A percentile compares a stretch with the other conserved stretches of the same genome.
Conservation (phyloP, 2,797 vertebrate genomes). For the Parotocinclus haroldoi region DNA sequence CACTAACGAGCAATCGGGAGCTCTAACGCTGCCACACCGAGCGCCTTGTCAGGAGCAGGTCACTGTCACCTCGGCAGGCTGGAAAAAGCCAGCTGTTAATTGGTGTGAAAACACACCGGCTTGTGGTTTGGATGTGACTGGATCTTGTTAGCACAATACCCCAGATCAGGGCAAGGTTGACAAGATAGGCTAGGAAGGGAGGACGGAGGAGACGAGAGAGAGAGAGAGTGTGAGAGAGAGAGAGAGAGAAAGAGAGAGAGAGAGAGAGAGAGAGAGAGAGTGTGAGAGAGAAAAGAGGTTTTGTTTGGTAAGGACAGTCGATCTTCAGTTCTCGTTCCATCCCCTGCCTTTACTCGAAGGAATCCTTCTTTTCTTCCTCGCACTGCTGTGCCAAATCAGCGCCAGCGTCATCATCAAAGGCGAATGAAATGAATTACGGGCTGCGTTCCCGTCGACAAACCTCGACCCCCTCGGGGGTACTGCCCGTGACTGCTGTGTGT, state of each 20-base stretch:
- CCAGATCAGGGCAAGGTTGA: conserved; percentile 58
- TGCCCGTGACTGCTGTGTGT: too few species aligned
- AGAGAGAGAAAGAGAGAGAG: conserved; percentile 42
- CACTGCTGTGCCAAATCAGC: too few species aligned
- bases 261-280: conserved; percentile 33
- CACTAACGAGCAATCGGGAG: conserved; percentile 58
- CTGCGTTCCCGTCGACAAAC: conserved; percentile 34
- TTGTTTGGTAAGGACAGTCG: conserved; percentile 63
- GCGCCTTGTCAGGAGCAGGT: conserved; percentile 57
- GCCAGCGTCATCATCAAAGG: conserved; percentile 55
- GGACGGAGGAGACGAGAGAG: conserved; percentile 8
- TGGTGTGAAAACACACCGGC: conserved; percentile 67
- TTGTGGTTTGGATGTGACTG: conserved; percentile 56
- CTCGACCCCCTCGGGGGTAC: too few species aligned
- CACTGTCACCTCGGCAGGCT: conserved; percentile 65
- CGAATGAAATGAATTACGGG: conserved; percentile 59
- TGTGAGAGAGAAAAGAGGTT: conserved; percentile 46
- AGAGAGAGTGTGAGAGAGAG: conserved; percentile 25
- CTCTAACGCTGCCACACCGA: conserved; percentile 27
- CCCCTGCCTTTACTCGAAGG: conserved; percentile 42
- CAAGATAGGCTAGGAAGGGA: conserved; percentile 36
- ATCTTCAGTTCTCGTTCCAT: conserved; percentile 57
- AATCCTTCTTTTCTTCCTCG: conserved; percentile 20
- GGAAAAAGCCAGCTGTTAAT: conserved; percentile 71
- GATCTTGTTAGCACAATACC: conserved; percentile 69